phyloP scores from a whole-genome alignment of 2,113 vertebrate genomes.

The Sinosuthora webbiana region DNA sequence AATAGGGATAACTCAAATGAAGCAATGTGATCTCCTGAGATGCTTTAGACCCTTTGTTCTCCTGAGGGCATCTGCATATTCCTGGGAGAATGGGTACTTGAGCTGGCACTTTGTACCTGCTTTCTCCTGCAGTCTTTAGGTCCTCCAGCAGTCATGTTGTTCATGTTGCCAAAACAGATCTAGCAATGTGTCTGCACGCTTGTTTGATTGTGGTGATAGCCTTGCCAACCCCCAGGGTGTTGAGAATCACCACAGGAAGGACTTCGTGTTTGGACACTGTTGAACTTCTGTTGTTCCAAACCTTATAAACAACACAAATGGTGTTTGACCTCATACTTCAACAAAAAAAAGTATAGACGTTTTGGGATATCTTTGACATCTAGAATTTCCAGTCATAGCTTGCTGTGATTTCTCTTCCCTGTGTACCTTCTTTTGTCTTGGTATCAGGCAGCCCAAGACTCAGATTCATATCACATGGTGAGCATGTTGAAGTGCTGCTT shows the following conservation, averaged over 20 bases:
- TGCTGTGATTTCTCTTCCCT: neutral
- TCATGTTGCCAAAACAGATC: neutral
- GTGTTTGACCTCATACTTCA: neutral
- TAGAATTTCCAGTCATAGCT: neutral
- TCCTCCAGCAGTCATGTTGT: neutral
- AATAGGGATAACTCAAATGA: neutral
- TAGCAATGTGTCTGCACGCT: neutral
- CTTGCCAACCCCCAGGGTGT: neutral
- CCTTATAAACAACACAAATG: neutral
- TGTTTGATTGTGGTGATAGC: neutral
- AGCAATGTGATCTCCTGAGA: neutral
- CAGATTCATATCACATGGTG: accelerated
- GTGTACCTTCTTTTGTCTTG: neutral
- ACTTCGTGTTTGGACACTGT: neutral
- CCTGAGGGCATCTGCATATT: neutral
- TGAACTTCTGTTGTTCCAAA: neutral
- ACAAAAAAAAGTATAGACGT: neutral
- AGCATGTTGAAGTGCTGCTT: neutral
- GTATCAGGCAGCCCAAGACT: neutral
- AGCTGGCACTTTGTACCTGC: neutral
- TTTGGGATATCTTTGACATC: neutral
- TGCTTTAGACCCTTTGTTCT: neutral
- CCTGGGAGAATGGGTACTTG: neutral
- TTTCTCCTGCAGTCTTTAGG: neutral
- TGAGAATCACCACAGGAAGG: neutral